These are phyloP conservation scores for Symphodus melops DNA, from an alignment of 2,113 vertebrate species.

Conservation along the genomic window DNA sequence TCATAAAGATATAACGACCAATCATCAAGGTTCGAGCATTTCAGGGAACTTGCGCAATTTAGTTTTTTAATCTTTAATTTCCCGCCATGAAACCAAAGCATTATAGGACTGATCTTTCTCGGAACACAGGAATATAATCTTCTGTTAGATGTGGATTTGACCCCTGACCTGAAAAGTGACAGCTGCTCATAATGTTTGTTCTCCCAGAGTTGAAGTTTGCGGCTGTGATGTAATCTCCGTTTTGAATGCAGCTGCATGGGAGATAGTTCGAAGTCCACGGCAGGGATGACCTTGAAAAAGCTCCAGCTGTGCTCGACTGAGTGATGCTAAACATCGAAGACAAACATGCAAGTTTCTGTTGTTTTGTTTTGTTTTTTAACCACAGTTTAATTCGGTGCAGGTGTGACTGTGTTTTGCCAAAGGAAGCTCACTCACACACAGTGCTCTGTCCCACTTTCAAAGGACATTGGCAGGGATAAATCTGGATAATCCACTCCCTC, in stretches of 20 bases:
- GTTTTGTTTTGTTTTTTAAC: neutral
- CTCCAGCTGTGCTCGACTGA: neutral
- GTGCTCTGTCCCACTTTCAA: constrained; percentile 46
- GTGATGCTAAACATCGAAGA: neutral
- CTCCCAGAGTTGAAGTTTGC: constrained; percentile 1
- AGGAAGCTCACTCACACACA: constrained; percentile 29
- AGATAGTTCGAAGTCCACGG: neutral
- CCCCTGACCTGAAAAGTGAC: neutral
- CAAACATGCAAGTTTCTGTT: neutral
- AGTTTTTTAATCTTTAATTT: neutral
- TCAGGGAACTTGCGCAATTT: too few relatives aligned
- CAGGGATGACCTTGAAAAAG: constrained; percentile 29
- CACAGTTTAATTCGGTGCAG: constrained; percentile 15
- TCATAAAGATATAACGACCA: too few relatives aligned
- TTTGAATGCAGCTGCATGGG: neutral
- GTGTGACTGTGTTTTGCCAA: constrained; percentile 13
- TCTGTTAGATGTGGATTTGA: constrained; percentile 2
- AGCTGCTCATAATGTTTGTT: constrained; percentile 8
- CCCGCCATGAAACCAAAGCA: neutral
- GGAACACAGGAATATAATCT: neutral
- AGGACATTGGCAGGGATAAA: constrained; percentile 47
- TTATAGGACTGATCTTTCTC: neutral
- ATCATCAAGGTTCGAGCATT: too few relatives aligned
- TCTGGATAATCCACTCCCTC: constrained; percentile 48
- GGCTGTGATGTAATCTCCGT: constrained; percentile 10